These are phyloP conservation scores for Cynocephalus volans DNA, from an alignment of 2,113 vertebrate genomes.

Conservation along the genomic window DNA sequence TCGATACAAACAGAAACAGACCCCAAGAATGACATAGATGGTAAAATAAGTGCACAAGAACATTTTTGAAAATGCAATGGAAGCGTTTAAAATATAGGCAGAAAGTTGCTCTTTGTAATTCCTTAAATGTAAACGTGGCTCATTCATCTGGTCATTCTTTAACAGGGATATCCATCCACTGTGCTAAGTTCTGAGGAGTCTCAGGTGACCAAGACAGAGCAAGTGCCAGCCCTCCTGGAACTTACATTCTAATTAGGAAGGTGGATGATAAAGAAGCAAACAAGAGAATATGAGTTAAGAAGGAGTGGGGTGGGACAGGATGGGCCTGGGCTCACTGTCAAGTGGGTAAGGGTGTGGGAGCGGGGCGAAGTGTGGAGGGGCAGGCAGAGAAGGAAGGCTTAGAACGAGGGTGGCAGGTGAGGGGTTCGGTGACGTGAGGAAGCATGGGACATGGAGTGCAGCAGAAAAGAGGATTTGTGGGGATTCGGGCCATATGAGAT, in stretches of 20 bases:
- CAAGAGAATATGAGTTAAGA: background rate
- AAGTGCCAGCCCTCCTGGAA: background rate
- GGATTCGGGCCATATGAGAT: background rate
- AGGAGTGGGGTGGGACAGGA: too few species aligned
- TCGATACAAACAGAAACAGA: background rate
- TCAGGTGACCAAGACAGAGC: background rate
- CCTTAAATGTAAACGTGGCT: background rate
- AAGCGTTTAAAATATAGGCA: background rate
- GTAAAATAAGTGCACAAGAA: background rate
- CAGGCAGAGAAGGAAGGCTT: background rate
- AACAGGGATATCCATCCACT: too few species aligned
- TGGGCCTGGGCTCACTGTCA: background rate
- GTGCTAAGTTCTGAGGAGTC: background rate
- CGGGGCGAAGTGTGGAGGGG: fast-evolving
- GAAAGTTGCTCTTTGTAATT: background rate
- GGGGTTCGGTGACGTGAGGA: background rate
- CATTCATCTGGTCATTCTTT: background rate
- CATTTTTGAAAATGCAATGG: background rate
- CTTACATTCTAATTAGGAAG: background rate
- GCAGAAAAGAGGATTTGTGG: background rate
- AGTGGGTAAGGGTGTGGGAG: background rate
- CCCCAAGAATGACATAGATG: background rate
- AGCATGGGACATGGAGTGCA: background rate
- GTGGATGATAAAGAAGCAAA: background rate
- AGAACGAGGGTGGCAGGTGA: background rate